Percentiles rank a stretch among this genome's conserved stretches.
Evolutionary conservation across 2,113 vertebrate genomes (phyloP).

Genomic region (Alectura lathami): DNA sequence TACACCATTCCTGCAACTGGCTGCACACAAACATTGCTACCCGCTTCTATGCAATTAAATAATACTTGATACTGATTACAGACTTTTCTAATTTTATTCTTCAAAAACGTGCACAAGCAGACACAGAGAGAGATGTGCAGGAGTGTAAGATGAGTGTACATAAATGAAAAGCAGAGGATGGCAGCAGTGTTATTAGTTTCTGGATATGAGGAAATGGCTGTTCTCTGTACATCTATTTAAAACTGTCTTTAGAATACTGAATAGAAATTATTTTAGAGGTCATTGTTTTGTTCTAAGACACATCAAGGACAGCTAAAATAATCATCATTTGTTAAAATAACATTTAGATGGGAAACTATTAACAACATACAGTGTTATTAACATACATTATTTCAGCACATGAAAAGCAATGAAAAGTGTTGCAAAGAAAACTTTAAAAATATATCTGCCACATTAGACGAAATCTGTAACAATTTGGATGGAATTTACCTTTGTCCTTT

Average conservation of each 20-base stretch:
- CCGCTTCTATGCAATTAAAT: not conserved
- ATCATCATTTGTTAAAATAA: conserved; percentile 27
- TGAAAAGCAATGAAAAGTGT: not conserved
- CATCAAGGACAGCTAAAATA: conserved; percentile 20
- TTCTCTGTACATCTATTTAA: not conserved
- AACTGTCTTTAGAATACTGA: not conserved
- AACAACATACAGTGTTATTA: not conserved
- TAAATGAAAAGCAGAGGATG: conserved; percentile 68
- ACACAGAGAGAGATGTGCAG: not conserved
- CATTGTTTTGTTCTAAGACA: not conserved
- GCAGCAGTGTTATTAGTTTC: conserved; percentile 63
- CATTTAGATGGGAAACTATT: not conserved
- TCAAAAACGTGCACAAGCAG: not conserved
- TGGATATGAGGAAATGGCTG: conserved; percentile 38
- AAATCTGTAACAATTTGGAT: not conserved
- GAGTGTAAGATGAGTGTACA: not conserved
- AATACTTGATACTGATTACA: not conserved
- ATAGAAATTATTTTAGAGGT: conserved; percentile 21
- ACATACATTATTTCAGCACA: not conserved
- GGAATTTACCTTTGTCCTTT: not conserved
- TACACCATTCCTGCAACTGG: not conserved
- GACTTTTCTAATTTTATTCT: not conserved
- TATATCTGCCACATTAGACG: not conserved
- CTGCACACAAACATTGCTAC: not conserved
- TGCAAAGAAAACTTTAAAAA: not conserved